These are phyloP conservation scores for Tragelaphus eurycerus DNA, from an alignment of 2,797 vertebrate genomes.

Conservation along the genomic window DNA sequence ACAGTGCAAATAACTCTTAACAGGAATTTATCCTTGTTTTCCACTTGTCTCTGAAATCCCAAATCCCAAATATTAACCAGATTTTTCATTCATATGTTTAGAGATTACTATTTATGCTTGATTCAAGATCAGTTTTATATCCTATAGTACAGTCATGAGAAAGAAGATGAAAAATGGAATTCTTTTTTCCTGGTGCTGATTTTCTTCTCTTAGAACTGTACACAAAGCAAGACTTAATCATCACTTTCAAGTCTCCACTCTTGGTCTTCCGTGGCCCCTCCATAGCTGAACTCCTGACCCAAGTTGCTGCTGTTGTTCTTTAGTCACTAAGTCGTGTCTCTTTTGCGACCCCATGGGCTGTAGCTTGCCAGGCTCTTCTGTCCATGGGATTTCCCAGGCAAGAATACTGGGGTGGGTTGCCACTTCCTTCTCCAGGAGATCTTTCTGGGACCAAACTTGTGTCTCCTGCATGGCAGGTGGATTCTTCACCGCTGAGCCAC, in stretches of 20 bases:
- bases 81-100: not conserved
- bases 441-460: not conserved
- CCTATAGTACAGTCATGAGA: not conserved
- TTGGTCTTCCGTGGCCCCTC: not conserved
- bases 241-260: not conserved
- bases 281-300: not conserved
- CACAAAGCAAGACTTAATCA: not conserved
- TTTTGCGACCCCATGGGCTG: not conserved
- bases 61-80: not conserved
- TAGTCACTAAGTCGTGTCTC: no score
- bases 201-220: not conserved
- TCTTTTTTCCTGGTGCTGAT: not conserved
- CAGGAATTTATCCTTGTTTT: not conserved
- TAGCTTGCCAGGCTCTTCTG: not conserved
- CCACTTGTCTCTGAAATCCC: not conserved
- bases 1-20: not conserved
- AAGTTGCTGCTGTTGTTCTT: not conserved
- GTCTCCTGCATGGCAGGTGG: not conserved
- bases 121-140: not conserved
- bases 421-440: not conserved
- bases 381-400: not conserved
- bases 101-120: not conserved
- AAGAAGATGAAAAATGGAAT: not conserved
- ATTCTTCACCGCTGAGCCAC: not conserved
- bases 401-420: not conserved